Conservation (phyloP, 2,888 invertebrate genomes). For the Drosophila kanekoi region DNA sequence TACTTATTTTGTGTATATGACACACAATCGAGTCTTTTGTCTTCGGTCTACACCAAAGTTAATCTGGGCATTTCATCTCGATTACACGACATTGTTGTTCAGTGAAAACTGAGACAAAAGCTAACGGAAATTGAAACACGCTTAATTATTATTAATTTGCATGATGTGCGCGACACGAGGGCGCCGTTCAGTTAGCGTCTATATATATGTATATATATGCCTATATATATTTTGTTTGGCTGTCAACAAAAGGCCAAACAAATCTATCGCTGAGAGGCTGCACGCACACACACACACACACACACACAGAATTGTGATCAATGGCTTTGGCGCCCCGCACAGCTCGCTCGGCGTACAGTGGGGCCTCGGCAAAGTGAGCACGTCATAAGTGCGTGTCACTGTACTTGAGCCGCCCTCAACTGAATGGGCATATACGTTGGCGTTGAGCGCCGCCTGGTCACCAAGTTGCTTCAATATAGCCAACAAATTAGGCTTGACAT, state of each 20-base stretch:
- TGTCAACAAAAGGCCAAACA: constrained; percentile 45
- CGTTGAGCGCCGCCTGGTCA: constrained; percentile 49
- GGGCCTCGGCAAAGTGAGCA: constrained; percentile 38
- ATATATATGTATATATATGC: constrained; percentile 6
- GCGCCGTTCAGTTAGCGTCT: constrained; percentile 47
- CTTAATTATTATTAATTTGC: constrained; percentile 79
- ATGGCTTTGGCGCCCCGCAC: constrained; percentile 28
- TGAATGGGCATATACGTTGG: constrained; percentile 16
- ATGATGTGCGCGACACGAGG: constrained; percentile 63
- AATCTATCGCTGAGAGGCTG: constrained; percentile 63
- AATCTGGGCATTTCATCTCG: constrained; percentile 49
- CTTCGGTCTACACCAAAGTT: constrained; percentile 1
- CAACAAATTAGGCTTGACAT: constrained; percentile 62
- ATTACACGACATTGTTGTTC: constrained; percentile 18
- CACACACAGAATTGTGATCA: constrained; percentile 56
- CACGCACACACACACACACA: constrained; percentile 14
- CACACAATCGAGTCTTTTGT: constrained; percentile 16
- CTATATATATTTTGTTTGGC: constrained; percentile 19
- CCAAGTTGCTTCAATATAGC: constrained; percentile 42
- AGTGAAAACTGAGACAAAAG: constrained; percentile 32
- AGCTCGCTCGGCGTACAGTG: constrained; percentile 7
- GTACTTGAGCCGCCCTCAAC: constrained; percentile 39
- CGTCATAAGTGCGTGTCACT: constrained; percentile 60
- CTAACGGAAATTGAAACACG: constrained; percentile 61
- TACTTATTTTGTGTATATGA: not conserved